phyloP scores from a whole-genome alignment of 1,140 invertebrate species.

The Pissodes strobi region DNA sequence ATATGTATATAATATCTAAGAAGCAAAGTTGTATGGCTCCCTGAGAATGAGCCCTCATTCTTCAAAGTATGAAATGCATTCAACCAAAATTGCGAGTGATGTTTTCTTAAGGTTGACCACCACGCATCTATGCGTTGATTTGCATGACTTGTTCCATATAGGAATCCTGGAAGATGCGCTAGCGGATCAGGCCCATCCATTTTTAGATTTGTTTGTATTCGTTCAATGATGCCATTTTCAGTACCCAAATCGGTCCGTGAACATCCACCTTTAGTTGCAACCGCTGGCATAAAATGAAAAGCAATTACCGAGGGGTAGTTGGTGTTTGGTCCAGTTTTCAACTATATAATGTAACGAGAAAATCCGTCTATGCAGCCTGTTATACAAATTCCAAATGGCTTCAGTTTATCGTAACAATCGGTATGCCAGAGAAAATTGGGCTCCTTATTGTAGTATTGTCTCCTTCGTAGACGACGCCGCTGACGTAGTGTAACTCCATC shows the following conservation, averaged over 20 bases:
- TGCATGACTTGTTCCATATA: constrained; percentile 4
- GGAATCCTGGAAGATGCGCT: not conserved
- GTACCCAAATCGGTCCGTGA: constrained; percentile 18
- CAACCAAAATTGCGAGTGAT: no score
- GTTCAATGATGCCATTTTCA: constrained; percentile 5
- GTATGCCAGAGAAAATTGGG: constrained; percentile 32
- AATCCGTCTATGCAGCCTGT: constrained; percentile 28
- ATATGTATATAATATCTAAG: constrained; percentile 7
- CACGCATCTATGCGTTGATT: constrained; percentile 29
- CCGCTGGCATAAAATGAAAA: not conserved
- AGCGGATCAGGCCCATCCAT: no score
- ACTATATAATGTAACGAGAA: constrained; percentile 25
- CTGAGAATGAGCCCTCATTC: not conserved
- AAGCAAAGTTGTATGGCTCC: constrained; percentile 3
- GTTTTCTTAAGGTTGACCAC: constrained; percentile 11
- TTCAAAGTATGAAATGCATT: constrained; percentile 1
- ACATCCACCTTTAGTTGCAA: not conserved
- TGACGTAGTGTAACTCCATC: not conserved
- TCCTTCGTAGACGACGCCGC: constrained; percentile 9
- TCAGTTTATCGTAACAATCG: constrained; percentile 26
- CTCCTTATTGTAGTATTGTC: constrained; percentile 27
- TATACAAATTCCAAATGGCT: constrained; percentile 28
- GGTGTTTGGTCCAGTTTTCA: not conserved
- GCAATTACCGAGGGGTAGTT: constrained; percentile 22
- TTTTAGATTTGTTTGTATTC: not conserved